Conservation (phyloP, 2,797 vertebrate species). For the Intellagama lesueurii region DNA sequence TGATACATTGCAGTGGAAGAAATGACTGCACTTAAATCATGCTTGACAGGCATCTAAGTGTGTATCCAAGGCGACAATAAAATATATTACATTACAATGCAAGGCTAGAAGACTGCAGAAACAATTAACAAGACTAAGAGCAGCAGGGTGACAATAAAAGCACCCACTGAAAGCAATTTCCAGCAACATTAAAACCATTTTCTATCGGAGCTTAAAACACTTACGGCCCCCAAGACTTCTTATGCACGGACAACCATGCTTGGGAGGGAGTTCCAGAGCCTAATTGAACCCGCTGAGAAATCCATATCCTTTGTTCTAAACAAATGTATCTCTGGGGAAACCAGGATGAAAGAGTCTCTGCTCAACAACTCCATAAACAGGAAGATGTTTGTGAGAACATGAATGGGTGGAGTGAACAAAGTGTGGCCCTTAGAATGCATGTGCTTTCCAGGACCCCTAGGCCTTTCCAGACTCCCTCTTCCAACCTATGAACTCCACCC, state of each 20-base stretch:
- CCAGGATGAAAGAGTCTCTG: no score
- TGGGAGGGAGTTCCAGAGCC: neutral
- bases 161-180: neutral
- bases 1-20: neutral
- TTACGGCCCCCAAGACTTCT: no score
- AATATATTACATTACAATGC: slow-evolving; percentile 1
- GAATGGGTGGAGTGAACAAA: neutral
- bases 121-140: neutral
- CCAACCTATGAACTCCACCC: neutral
- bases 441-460: no score
- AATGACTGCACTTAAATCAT: neutral
- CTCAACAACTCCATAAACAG: neutral
- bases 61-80: slow-evolving; percentile 11
- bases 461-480: no score
- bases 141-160: neutral
- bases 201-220: neutral
- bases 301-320: neutral
- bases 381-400: neutral
- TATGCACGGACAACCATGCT: neutral
- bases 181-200: neutral
- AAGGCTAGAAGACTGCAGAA: neutral
- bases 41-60: neutral
- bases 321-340: neutral
- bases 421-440: no score
- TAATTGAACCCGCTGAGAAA: neutral